Conservation (phyloP, 2,113 vertebrate genomes). For the Anoplopoma fimbria region DNA sequence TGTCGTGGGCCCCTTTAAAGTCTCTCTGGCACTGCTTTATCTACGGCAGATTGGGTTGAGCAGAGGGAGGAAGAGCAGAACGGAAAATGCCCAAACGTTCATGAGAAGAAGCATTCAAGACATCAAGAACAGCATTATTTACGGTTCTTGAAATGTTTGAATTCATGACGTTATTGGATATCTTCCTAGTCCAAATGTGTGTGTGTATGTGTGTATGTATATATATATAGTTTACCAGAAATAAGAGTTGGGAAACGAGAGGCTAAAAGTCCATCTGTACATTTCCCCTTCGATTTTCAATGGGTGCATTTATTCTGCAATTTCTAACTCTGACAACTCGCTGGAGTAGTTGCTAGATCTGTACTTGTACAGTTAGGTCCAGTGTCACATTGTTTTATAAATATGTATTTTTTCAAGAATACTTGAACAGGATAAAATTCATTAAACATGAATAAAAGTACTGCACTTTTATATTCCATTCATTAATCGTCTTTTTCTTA, state of each 20-base stretch:
- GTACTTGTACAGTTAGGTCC: constrained; percentile 72
- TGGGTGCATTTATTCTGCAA: constrained; percentile 60
- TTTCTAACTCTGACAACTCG: constrained; percentile 56
- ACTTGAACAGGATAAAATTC: constrained; percentile 86
- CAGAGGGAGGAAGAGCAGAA: constrained; percentile 40
- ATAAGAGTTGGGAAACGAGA: constrained; percentile 20
- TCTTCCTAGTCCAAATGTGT: constrained; percentile 36
- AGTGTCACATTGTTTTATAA: constrained; percentile 75
- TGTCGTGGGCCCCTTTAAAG: not conserved
- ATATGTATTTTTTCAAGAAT: constrained; percentile 80
- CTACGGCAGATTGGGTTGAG: constrained; percentile 42
- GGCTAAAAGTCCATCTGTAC: constrained; percentile 48
- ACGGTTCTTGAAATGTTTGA: constrained; percentile 35
- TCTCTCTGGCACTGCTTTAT: constrained; percentile 26
- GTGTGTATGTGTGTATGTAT: not conserved
- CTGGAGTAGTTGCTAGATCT: constrained; percentile 70
- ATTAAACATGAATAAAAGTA: constrained; percentile 83
- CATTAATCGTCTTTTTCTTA: too few species aligned
- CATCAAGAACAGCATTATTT: constrained; percentile 40
- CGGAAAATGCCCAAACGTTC: constrained; percentile 2
- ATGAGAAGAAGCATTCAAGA: constrained; percentile 20
- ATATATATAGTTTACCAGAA: constrained; percentile 57
- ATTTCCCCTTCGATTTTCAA: constrained; percentile 44
- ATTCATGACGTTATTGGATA: not conserved
- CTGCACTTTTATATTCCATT: constrained; percentile 79